A percentile compares a stretch with the other conserved stretches of the same genome.
Conservation (phyloP, 2,113 vertebrate genomes). For the Triplophysa dalaica region DNA sequence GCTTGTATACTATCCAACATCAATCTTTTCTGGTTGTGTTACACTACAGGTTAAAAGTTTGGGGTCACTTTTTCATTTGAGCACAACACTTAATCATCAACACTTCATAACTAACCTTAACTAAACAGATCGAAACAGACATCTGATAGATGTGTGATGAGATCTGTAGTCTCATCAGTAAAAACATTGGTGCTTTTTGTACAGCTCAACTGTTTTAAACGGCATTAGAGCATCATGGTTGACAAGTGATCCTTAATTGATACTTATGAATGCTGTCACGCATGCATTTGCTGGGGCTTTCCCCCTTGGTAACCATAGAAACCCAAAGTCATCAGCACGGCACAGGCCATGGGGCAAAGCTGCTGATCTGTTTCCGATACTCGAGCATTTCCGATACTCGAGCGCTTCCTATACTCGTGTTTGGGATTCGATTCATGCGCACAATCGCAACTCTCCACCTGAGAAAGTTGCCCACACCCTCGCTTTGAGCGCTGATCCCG, state of each 20-base stretch:
- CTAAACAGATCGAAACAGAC: too few species aligned
- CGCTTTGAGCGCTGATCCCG: neutral
- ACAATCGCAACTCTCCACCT: conserved; percentile 18
- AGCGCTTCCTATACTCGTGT: neutral
- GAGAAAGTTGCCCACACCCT: conserved; percentile 29
- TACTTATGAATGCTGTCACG: conserved; percentile 12
- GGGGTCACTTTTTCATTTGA: too few species aligned
- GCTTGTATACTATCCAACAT: neutral
- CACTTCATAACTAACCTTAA: too few species aligned
- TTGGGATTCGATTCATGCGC: neutral
- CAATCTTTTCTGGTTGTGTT: neutral
- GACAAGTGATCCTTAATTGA: conserved; percentile 25
- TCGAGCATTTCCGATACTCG: neutral
- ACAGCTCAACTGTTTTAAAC: neutral
- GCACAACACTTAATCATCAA: too few species aligned
- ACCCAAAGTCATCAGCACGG: neutral
- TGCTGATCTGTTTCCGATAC: conserved; percentile 19
- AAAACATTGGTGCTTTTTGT: neutral
- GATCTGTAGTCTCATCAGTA: too few species aligned
- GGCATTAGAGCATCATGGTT: neutral
- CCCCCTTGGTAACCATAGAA: conserved; percentile 30
- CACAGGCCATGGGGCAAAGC: neutral
- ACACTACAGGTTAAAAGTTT: neutral
- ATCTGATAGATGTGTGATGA: too few species aligned
- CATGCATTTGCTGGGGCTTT: conserved; percentile 28